A percentile compares a stretch with the other conserved stretches of the same genome.
phyloP scores from a whole-genome alignment of 2,797 vertebrate species.

The Coccyzus lansbergi region DNA sequence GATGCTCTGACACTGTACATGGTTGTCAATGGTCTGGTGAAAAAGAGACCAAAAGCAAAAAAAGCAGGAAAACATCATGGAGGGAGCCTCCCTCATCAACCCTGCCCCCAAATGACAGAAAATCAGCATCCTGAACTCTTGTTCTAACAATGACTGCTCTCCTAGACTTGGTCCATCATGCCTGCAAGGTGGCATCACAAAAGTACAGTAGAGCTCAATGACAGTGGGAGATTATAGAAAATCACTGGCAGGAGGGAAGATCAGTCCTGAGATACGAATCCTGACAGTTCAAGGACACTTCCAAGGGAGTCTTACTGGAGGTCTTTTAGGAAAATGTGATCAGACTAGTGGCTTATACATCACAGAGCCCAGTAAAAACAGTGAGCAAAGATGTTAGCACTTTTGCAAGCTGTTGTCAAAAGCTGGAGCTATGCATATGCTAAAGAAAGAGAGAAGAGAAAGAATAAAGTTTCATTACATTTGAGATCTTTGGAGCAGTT shows the following conservation, averaged over 20 bases:
- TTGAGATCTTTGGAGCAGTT: not conserved
- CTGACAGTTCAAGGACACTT: not conserved
- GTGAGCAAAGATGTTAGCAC: not conserved
- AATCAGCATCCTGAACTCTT: rapidly evolving
- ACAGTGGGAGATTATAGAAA: not conserved
- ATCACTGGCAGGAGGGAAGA: not conserved
- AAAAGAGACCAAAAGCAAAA: not conserved
- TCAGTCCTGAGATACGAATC: not conserved
- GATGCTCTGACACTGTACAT: not conserved
- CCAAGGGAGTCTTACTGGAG: not conserved
- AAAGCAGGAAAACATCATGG: not conserved
- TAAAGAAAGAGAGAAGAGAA: not conserved
- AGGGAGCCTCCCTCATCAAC: not conserved
- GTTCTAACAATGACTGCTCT: rapidly evolving
- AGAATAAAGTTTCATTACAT: not conserved
- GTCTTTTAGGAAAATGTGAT: not conserved
- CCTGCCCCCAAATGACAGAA: not conserved
- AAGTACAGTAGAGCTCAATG: not conserved
- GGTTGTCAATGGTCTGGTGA: not conserved
- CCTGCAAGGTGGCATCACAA: not conserved
- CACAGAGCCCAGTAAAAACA: not conserved
- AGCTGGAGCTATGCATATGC: not conserved
- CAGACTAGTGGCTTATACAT: not conserved
- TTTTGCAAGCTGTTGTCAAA: not conserved
- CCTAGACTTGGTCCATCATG: not conserved